These are phyloP conservation scores for Aphelocoma californica DNA, from an alignment of 2,797 vertebrate genomes.

Conservation along the genomic window DNA sequence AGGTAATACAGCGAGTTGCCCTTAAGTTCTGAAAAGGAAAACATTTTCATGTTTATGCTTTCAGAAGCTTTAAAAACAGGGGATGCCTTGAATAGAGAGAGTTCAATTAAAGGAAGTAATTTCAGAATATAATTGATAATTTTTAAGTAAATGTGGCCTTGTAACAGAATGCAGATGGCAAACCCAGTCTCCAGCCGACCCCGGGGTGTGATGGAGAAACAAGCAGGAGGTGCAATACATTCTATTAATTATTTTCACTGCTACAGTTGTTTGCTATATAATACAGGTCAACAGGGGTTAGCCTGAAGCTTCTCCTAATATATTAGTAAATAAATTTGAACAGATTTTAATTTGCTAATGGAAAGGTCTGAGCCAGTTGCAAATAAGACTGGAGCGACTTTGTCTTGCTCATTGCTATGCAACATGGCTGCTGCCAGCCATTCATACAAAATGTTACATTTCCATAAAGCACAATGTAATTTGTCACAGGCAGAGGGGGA, in stretches of 20 bases:
- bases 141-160: constrained; percentile 78
- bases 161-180: constrained; percentile 75
- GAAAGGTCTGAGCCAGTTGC: constrained; percentile 78
- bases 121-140: constrained; percentile 74
- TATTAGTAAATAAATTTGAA: constrained; percentile 86
- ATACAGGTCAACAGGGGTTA: constrained; percentile 75
- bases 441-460: constrained; percentile 86
- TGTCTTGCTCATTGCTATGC: constrained; percentile 80
- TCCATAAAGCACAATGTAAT: constrained; percentile 81
- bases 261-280: constrained; percentile 77
- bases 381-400: constrained; percentile 74
- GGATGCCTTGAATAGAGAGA: constrained; percentile 47
- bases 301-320: constrained; percentile 79
- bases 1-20: constrained; percentile 6
- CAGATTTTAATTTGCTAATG: constrained; percentile 85
- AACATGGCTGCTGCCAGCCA: constrained; percentile 64
- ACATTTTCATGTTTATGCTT: not conserved
- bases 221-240: constrained; percentile 77
- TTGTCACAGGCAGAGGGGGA: constrained; percentile 63
- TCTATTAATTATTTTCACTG: constrained; percentile 80
- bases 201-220: constrained; percentile 67
- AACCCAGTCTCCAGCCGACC: constrained; percentile 59
- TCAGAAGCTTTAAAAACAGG: constrained; percentile 24
- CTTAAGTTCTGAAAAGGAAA: not conserved
- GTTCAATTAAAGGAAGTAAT: constrained; percentile 67